Evolutionary conservation across 2,888 invertebrate genomes (phyloP).

Genomic region (Phyllotreta cruciferae): DNA sequence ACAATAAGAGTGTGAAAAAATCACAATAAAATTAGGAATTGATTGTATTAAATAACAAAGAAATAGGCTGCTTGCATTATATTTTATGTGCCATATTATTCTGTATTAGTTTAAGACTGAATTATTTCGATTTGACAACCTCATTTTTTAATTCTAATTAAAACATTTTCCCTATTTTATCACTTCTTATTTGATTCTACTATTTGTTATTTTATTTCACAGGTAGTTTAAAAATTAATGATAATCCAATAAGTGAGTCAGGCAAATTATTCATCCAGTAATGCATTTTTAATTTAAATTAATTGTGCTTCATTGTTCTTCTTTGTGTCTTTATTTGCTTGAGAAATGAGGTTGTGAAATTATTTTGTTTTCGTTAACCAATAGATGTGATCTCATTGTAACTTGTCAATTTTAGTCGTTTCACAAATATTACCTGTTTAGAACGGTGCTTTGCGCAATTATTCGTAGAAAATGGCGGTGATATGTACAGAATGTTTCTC

Average conservation of each 20-base stretch:
- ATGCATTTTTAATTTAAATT: too few relatives aligned
- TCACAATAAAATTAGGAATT: slow-evolving; percentile 36
- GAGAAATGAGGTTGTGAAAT: slow-evolving; percentile 9
- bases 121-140: slow-evolving; percentile 19
- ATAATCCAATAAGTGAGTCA: too few relatives aligned
- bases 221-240: too few relatives aligned
- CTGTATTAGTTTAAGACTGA: slow-evolving; percentile 37
- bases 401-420: slow-evolving; percentile 25
- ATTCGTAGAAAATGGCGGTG: neutral
- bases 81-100: slow-evolving; percentile 39
- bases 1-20: slow-evolving; percentile 18
- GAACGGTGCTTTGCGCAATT: slow-evolving; percentile 22
- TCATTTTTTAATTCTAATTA: slow-evolving; percentile 3
- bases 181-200: too few relatives aligned
- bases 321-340: neutral
- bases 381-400: slow-evolving; percentile 23
- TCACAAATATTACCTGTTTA: slow-evolving; percentile 18
- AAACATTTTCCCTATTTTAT: neutral
- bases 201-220: too few relatives aligned
- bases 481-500: too few relatives aligned
- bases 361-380: slow-evolving; percentile 11
- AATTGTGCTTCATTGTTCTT: neutral
- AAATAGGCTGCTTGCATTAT: slow-evolving; percentile 18
- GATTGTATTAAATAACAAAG: slow-evolving; percentile 23
- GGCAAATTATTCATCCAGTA: too few relatives aligned